phyloP scores from a whole-genome alignment of 2,888 invertebrate genomes.

The Drosophila formosana region DNA sequence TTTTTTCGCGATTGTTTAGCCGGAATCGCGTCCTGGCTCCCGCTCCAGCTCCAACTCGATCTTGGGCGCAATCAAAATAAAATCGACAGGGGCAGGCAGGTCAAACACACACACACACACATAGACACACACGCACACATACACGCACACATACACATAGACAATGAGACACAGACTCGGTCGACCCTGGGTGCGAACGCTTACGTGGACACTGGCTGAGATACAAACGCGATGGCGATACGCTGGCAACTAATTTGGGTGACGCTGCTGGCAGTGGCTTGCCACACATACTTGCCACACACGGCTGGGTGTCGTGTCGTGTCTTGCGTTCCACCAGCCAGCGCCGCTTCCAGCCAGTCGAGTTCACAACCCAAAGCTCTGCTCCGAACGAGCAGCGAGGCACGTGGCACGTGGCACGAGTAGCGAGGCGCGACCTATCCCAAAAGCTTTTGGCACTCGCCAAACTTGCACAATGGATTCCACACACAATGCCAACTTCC shows the following conservation, averaged over 20 bases:
- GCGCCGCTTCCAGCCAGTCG: conserved; percentile 40
- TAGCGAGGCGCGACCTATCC: conserved; percentile 69
- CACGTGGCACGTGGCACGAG: background rate
- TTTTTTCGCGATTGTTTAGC: background rate
- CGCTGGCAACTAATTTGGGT: conserved; percentile 79
- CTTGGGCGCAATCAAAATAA: background rate
- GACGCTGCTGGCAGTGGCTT: conserved; percentile 49
- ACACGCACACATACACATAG: background rate
- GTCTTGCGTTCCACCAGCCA: conserved; percentile 43
- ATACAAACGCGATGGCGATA: conserved; percentile 77
- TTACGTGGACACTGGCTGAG: conserved; percentile 39
- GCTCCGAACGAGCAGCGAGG: background rate
- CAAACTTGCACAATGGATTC: conserved; percentile 1
- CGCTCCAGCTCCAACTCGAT: background rate
- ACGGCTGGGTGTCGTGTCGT: conserved; percentile 17
- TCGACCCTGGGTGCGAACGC: conserved; percentile 23
- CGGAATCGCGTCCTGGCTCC: background rate
- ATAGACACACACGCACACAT: background rate
- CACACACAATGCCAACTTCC: conserved; percentile 43
- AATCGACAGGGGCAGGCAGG: conserved; percentile 6
- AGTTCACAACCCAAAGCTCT: conserved; percentile 43
- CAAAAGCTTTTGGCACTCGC: conserved; percentile 60
- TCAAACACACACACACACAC: conserved; percentile 3
- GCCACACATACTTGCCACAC: conserved; percentile 3
- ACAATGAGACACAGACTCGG: background rate